These are phyloP conservation scores for Pterocles burchelli DNA, from an alignment of 2,113 vertebrate genomes.

Conservation along the genomic window DNA sequence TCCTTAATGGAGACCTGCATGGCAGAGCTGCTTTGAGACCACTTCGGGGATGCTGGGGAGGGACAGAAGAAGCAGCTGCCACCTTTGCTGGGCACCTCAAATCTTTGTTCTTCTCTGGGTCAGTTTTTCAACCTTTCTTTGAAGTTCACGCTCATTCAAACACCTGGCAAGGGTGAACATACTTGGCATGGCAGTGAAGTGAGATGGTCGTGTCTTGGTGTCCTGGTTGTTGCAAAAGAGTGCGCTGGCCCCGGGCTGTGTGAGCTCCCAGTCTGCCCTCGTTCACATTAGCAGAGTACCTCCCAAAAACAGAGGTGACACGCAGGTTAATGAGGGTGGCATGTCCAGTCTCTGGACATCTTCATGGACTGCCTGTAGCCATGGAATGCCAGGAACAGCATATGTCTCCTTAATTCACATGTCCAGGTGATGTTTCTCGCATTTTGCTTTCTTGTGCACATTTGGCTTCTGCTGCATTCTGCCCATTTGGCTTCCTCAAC, in stretches of 20 bases:
- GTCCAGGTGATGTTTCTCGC: neutral
- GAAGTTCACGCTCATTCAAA: neutral
- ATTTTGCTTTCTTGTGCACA: neutral
- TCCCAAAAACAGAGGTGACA: neutral
- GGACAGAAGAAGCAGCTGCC: neutral
- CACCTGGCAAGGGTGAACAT: neutral
- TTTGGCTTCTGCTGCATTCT: neutral
- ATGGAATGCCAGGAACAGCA: neutral
- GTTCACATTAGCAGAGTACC: neutral
- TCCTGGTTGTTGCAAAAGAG: neutral
- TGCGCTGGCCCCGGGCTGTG: neutral
- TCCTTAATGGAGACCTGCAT: neutral
- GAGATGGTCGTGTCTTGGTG: rapidly evolving
- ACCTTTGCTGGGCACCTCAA: neutral
- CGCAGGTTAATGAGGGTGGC: too few species aligned
- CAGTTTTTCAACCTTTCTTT: neutral
- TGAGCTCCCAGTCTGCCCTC: neutral
- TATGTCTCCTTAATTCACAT: rapidly evolving
- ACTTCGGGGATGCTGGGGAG: neutral
- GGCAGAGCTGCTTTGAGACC: neutral
- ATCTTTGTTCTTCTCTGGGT: neutral
- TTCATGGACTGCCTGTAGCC: neutral
- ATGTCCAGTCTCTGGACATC: neutral
- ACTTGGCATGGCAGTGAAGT: neutral
- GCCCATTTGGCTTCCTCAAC: neutral